Evolutionary conservation across 2,113 vertebrate species (phyloP), one percentile per base, ranked within the genome.

Genomic region (Myotis lucifugus): DNA sequence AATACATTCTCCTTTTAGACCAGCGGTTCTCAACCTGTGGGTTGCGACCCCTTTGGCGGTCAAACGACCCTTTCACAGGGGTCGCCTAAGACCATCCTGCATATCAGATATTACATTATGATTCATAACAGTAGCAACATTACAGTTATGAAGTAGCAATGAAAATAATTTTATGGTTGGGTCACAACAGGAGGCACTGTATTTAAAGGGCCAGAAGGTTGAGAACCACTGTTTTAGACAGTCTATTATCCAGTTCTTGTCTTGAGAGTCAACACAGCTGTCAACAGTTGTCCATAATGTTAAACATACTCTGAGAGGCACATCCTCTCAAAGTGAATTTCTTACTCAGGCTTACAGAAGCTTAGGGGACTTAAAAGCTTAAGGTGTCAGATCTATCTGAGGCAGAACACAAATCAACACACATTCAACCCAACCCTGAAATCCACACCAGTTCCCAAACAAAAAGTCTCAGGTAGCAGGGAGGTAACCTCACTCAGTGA

Each of bases 281-380:
- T 85, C 85, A 78, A 85, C 40, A 64, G 42, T 93, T 54, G 93
- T 90, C 88, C 9, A 48, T 50, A 66, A 50, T 15, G 48, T 81
- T 90, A 96, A 86, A 74, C 54, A 87, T 1, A 88, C 50, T 83
- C 50, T 91, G 52, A 34, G 2, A 96, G 90, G 72, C 37, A 83
- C 19, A 88, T 56, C 61, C 27, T 82, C 78, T 88, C 82, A 90
- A 59, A 19, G 11, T 19, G 73, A 61, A 70, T 90, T 90, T 85
- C 88, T 32, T 76, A 66, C 42, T 93, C 6, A 46, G 84, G 95
- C 77, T 97, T 88, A 96, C 61, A 92, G 67, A 85, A 85, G 90
- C 95, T 96, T 93, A 91, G 82, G 87, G 54, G 67, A 67, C 74
- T 96, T 90, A 88, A 88, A 77, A 93, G 88, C 85, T 97, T 96